A percentile compares a stretch with the other conserved stretches of the same genome.
Conservation (phyloP, 1,140 invertebrate species). For the Drosophila orosa region DNA sequence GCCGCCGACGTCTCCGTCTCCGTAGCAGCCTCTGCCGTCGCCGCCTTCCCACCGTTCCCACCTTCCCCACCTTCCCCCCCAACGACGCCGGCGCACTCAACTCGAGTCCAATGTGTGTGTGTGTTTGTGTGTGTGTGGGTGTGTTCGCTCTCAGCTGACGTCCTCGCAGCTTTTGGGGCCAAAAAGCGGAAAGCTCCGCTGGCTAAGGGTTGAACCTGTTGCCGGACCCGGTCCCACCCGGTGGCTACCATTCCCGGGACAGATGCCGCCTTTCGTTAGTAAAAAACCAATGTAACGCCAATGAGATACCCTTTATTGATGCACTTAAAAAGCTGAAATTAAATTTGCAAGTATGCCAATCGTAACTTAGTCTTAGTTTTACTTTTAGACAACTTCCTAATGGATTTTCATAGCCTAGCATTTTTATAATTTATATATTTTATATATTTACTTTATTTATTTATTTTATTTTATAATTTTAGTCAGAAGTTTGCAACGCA, state of each 20-base stretch:
- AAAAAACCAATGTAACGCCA: not conserved
- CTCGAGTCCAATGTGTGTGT: not conserved
- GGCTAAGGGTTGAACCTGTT: constrained; percentile 70
- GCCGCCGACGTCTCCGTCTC: constrained; percentile 27
- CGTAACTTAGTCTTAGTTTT: not conserved
- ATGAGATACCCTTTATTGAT: not conserved
- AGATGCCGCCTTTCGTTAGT: too few species aligned
- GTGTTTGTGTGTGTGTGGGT: not conserved
- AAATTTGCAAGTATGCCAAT: not conserved
- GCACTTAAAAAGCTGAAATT: not conserved
- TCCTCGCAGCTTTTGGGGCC: constrained; percentile 44
- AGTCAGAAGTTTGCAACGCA: too few species aligned
- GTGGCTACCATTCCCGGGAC: not conserved
- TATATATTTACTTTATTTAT: too few species aligned
- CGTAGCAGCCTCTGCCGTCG: constrained; percentile 6
- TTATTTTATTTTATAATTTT: too few species aligned
- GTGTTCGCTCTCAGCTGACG: constrained; percentile 34
- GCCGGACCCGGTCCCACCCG: constrained; percentile 22
- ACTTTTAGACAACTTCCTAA: not conserved
- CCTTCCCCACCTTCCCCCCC: not conserved
- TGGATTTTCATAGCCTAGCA: not conserved
- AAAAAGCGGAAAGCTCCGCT: constrained; percentile 32
- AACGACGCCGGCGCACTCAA: constrained; percentile 19
- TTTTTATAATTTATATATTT: too few species aligned
- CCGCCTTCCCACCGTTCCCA: constrained; percentile 10